A percentile compares a stretch with the other conserved stretches of the same genome.
phyloP scores from a whole-genome alignment of 2,113 vertebrate species.

The Syngnathus typhle region DNA sequence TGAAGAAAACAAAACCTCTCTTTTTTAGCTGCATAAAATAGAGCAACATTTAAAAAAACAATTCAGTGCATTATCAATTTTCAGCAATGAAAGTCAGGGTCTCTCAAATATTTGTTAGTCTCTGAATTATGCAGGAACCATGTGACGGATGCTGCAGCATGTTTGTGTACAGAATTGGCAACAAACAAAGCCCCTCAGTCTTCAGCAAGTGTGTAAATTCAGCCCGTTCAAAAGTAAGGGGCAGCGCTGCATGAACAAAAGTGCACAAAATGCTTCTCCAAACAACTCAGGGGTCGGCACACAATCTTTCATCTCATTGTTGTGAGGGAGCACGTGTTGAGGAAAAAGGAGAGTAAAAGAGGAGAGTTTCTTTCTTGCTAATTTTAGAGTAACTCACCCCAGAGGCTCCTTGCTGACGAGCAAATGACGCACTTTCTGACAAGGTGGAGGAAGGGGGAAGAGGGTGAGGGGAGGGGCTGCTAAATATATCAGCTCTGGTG shows the following conservation, averaged over 20 bases:
- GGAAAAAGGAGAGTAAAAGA: constrained; percentile 7
- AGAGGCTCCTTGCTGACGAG: constrained; percentile 53
- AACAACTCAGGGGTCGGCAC: background rate
- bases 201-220: background rate
- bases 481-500: constrained; percentile 57
- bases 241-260: background rate
- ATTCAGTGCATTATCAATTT: background rate
- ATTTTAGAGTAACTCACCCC: constrained; percentile 44
- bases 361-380: constrained; percentile 33
- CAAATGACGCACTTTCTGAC: constrained; percentile 63
- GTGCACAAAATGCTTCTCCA: background rate
- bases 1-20: background rate
- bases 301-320: constrained; percentile 7
- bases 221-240: background rate
- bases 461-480: constrained; percentile 4
- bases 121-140: background rate
- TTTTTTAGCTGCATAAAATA: background rate
- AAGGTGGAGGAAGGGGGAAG: constrained; percentile 25
- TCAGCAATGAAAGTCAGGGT: background rate
- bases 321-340: constrained; percentile 1
- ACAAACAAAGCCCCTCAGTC: too few relatives aligned
- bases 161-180: background rate
- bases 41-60: background rate
- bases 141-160: constrained; percentile 3
- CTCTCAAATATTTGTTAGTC: background rate